Conservation (phyloP, 2,113 vertebrate genomes). For the Corythoichthys haematopterus region DNA sequence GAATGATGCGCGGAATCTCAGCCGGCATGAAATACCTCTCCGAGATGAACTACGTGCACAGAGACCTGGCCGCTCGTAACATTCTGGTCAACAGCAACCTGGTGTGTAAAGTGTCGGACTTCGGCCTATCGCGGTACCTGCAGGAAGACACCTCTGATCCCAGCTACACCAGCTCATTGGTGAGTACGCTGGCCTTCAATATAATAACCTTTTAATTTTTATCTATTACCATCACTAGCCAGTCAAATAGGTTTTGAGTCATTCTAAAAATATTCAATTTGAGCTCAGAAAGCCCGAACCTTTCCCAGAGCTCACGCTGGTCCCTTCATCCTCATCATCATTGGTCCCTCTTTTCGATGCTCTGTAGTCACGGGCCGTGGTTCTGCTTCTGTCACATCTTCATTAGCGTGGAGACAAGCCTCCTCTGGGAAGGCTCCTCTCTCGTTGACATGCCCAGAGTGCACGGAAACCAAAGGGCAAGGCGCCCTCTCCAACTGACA, state of each 20-base stretch:
- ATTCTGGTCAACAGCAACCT: conserved; percentile 98
- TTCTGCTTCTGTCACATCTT: conserved; percentile 69
- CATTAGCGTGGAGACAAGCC: conserved; percentile 66
- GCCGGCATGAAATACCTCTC: conserved; percentile 97
- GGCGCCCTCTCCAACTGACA: conserved; percentile 66
- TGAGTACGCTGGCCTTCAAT: conserved; percentile 54
- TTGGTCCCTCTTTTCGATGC: conserved; percentile 22
- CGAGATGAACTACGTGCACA: conserved; percentile 96
- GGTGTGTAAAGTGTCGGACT: conserved; percentile 97
- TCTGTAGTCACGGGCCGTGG: conserved; percentile 48
- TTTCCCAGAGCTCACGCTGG: conserved; percentile 46
- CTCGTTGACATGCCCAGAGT: conserved; percentile 65
- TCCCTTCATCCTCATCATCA: conserved; percentile 15
- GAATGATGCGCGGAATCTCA: conserved; percentile 93
- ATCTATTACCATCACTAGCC: conserved; percentile 4
- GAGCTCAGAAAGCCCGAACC: conserved; percentile 45
- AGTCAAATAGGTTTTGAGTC: conserved; percentile 25
- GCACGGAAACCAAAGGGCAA: conserved; percentile 68
- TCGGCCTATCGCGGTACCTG: conserved; percentile 93
- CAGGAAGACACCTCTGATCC: conserved; percentile 96
- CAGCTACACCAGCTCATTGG: conserved; percentile 97
- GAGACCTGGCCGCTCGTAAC: conserved; percentile 94
- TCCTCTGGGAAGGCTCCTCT: conserved; percentile 63
- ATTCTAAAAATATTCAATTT: conserved; percentile 29
- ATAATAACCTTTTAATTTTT: neutral